phyloP scores from a whole-genome alignment of 2,888 invertebrate genomes.

The Alsophila aescularia region DNA sequence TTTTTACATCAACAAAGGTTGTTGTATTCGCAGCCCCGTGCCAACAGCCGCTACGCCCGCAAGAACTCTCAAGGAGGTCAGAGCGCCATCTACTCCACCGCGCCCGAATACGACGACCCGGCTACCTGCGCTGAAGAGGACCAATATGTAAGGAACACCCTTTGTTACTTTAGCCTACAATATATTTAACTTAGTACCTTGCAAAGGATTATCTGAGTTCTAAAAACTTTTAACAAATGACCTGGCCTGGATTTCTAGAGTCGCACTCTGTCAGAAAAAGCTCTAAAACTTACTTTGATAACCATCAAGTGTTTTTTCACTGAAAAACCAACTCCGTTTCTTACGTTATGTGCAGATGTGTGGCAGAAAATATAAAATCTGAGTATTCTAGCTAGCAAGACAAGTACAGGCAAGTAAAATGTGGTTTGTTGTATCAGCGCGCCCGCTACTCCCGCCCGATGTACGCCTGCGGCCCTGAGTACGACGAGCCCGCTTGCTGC shows the following conservation, averaged over 20 bases:
- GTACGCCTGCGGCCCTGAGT: constrained; percentile 91
- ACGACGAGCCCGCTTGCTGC: constrained; percentile 97
- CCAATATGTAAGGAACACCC: constrained; percentile 88
- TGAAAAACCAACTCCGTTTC: too few relatives aligned
- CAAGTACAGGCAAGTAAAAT: too few relatives aligned
- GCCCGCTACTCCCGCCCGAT: constrained; percentile 90
- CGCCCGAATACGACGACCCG: constrained; percentile 96
- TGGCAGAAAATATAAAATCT: too few relatives aligned
- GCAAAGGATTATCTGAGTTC: too few relatives aligned
- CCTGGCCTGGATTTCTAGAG: too few relatives aligned
- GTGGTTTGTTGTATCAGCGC: constrained; percentile 57
- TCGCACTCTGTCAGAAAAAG: too few relatives aligned
- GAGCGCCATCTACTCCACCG: constrained; percentile 92
- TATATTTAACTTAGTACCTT: too few relatives aligned
- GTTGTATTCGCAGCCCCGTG: constrained; percentile 78
- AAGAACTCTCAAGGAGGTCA: constrained; percentile 92
- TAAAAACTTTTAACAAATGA: too few relatives aligned
- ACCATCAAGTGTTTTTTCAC: too few relatives aligned
- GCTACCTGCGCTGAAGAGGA: constrained; percentile 96
- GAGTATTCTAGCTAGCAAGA: too few relatives aligned
- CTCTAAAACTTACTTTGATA: too few relatives aligned
- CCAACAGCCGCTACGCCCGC: constrained; percentile 88
- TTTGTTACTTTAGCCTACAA: not conserved
- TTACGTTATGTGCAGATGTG: too few relatives aligned
- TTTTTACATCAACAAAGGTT: not conserved